Percentiles rank a stretch among this genome's conserved stretches.
Evolutionary conservation across 2,797 vertebrate species (phyloP).

Genomic region (Poecilia picta): DNA sequence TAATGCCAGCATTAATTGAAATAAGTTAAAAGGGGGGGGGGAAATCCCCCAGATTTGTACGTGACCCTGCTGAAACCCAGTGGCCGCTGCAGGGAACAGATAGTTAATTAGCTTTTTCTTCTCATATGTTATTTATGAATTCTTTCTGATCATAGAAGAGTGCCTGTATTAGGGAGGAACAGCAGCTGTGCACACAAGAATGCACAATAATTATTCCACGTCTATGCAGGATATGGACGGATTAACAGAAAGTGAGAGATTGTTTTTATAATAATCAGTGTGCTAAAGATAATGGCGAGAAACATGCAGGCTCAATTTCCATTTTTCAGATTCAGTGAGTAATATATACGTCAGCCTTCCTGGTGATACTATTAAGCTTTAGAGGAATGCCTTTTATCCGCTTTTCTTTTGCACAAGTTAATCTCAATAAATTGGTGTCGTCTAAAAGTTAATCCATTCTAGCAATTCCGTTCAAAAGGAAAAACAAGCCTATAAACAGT

Average conservation of each 20-base stretch:
- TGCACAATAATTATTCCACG: neutral
- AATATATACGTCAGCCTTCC: neutral
- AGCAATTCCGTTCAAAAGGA: neutral
- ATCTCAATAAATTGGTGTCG: neutral
- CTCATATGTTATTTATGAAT: slow-evolving; percentile 75
- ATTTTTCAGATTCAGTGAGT: neutral
- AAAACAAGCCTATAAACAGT: neutral
- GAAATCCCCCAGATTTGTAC: slow-evolving; percentile 13
- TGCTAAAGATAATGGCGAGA: neutral
- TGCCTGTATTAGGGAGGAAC: slow-evolving; percentile 47
- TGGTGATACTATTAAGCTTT: neutral
- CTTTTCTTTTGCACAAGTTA: neutral
- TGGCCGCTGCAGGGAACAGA: slow-evolving; percentile 49
- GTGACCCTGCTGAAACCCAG: slow-evolving; percentile 31
- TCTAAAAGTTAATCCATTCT: neutral
- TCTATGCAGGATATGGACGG: neutral
- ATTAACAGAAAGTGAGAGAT: slow-evolving; percentile 14
- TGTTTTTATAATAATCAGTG: neutral
- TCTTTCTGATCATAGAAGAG: slow-evolving; percentile 65
- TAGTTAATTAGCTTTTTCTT: slow-evolving; percentile 65
- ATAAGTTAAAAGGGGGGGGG: slow-evolving; percentile 3
- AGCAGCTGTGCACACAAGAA: slow-evolving; percentile 26
- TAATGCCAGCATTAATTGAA: slow-evolving; percentile 52
- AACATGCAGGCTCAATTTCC: neutral
- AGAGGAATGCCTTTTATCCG: neutral